phyloP scores from a whole-genome alignment of 2,797 vertebrate species.

The Crenuchus spilurus region DNA sequence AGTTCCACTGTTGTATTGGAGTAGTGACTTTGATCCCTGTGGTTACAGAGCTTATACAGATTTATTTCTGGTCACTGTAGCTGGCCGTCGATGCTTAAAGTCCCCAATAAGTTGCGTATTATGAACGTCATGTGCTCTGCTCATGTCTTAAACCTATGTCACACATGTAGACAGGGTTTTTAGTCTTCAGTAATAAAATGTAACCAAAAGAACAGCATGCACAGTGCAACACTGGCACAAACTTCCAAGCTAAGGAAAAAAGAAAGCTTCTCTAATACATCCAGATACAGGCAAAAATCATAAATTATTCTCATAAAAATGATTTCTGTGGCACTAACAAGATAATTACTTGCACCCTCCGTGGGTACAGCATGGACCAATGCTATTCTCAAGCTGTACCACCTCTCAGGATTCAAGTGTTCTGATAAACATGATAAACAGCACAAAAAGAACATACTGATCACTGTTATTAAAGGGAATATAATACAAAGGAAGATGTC shows the following conservation, averaged over 20 bases:
- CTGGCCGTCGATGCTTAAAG: too few relatives aligned
- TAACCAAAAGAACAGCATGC: constrained; percentile 20
- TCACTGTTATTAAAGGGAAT: constrained; percentile 30
- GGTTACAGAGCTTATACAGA: too few relatives aligned
- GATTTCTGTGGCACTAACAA: constrained; percentile 10
- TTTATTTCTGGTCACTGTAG: too few relatives aligned
- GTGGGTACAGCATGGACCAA: constrained; percentile 6
- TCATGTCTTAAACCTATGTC: background rate
- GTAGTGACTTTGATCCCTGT: too few relatives aligned
- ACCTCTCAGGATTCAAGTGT: constrained; percentile 7
- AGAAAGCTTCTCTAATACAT: constrained; percentile 34
- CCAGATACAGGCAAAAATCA: constrained; percentile 28
- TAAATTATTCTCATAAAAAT: background rate
- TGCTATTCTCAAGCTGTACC: constrained; percentile 16
- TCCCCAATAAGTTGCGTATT: too few relatives aligned
- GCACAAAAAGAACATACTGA: constrained; percentile 17
- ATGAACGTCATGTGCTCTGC: constrained; percentile 13
- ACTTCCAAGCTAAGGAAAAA: constrained; percentile 3
- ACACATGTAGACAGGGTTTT: constrained; percentile 20
- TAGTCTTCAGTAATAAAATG: constrained; percentile 6
- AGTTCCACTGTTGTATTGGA: too few relatives aligned
- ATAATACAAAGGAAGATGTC: constrained; percentile 25
- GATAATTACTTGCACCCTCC: constrained; percentile 3
- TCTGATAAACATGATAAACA: constrained; percentile 17
- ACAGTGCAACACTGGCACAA: constrained; percentile 34